A percentile compares a stretch with the other conserved stretches of the same genome.
Conservation (phyloP, 2,797 vertebrate species). For the Betta splendens region DNA sequence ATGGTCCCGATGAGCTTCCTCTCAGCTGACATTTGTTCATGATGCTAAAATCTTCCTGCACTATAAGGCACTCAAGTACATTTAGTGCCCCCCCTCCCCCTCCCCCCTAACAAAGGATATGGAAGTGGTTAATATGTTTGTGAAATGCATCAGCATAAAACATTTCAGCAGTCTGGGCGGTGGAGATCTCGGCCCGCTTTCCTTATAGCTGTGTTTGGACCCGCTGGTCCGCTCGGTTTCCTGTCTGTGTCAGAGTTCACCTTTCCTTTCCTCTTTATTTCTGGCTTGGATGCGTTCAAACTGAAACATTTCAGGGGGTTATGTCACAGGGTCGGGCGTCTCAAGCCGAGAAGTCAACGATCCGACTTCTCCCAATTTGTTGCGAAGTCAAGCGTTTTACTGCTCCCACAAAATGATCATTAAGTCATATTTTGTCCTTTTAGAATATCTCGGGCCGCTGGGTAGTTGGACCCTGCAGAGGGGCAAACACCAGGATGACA, state of each 20-base stretch:
- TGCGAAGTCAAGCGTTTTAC: background rate
- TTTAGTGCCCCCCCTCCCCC: background rate
- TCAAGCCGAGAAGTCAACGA: background rate
- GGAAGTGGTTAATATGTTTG: background rate
- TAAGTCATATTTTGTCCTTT: too few relatives aligned
- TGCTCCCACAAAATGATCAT: background rate
- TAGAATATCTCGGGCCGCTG: too few relatives aligned
- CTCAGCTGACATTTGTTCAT: background rate
- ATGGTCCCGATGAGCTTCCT: background rate
- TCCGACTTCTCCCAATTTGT: background rate
- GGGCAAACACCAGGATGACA: constrained; percentile 5
- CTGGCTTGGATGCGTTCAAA: too few relatives aligned
- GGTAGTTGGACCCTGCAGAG: too few relatives aligned
- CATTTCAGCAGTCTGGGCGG: background rate
- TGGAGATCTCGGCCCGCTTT: background rate
- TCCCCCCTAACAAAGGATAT: background rate
- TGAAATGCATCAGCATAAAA: background rate
- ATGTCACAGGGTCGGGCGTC: background rate
- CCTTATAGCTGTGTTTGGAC: background rate
- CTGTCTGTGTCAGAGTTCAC: background rate
- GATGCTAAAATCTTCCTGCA: constrained; percentile 15
- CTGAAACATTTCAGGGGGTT: background rate
- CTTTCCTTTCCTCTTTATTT: background rate
- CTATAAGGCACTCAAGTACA: background rate
- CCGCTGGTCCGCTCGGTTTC: background rate